These are phyloP conservation scores for Dicaeum eximium DNA, from an alignment of 2,113 vertebrate genomes.

Conservation along the genomic window DNA sequence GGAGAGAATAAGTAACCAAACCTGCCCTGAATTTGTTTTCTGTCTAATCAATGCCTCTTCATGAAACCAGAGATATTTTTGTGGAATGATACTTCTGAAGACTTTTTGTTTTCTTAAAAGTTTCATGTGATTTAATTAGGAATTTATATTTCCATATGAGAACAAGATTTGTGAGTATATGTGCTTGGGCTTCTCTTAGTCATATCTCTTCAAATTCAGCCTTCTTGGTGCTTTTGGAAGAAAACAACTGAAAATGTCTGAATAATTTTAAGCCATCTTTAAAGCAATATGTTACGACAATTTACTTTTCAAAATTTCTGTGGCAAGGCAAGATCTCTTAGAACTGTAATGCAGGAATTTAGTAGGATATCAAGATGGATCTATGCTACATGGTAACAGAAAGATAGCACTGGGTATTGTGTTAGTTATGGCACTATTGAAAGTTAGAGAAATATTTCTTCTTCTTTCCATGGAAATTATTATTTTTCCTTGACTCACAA, in stretches of 20 bases:
- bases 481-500: conserved; percentile 28
- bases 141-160: background rate
- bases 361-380: background rate
- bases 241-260: background rate
- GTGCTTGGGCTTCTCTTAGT: background rate
- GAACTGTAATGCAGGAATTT: background rate
- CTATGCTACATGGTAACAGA: background rate
- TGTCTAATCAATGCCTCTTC: background rate
- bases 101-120: background rate
- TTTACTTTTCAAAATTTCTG: background rate
- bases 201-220: background rate
- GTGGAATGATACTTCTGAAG: background rate
- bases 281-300: background rate
- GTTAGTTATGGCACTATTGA: conserved; percentile 12
- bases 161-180: background rate
- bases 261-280: conserved; percentile 17
- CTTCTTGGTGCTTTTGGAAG: background rate
- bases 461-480: background rate
- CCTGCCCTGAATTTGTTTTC: background rate
- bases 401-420: background rate
- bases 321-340: background rate
- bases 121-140: background rate
- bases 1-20: background rate
- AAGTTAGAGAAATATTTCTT: conserved; percentile 27
- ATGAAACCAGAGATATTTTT: background rate